Evolutionary conservation across 2,888 invertebrate genomes (phyloP), one percentile per base, ranked within the genome.

Genomic region (Scelioninae gen. 1): DNA sequence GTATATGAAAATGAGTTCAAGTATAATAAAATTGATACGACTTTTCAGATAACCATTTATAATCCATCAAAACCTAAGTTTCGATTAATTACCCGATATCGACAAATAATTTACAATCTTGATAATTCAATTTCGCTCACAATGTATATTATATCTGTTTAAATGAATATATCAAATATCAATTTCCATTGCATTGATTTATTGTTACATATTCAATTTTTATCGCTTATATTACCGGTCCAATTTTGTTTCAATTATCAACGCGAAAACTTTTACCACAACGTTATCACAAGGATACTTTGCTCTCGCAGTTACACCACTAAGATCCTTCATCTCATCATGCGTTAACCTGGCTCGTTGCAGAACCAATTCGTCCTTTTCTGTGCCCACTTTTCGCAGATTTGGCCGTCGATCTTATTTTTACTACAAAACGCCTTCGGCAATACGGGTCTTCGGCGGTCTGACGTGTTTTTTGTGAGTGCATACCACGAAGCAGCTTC

Each of bases 391-490:
- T 79, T 76, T 66, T 53, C 45, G 76, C 34, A 78, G n/a, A 68
- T 77, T 74, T 80, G 45, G 77, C 72, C 78, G 65, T 82, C 83
- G 79, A 76, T 76, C 82, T 85, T 76, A 77, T 75, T 83, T 85
- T 85, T 83, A 85, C 83, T 82, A 83, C 85, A 82, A 79, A 83
- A 76, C 79, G 82, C 83, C 84, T 82, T 76, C 72, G 79, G 83
- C 83, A 84, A 85, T 83, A 87, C 87, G 89, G 89, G 88, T 90
- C 90, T 89, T 89, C 90, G 89, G 91, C 90, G 89, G 92, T 91
- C 90, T 89, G 91, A 91, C 92, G 92, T 92, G 92, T 92, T 92
- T 92, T 92, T 92, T 92, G 91, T 89, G 88, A 87, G 89, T 91
- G 92, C 92, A 92, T 92, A 92, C 92, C 92, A 91, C 89, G 88